Evolutionary conservation across 2,113 vertebrate genomes (phyloP).

Genomic region (Rallus limicola): DNA sequence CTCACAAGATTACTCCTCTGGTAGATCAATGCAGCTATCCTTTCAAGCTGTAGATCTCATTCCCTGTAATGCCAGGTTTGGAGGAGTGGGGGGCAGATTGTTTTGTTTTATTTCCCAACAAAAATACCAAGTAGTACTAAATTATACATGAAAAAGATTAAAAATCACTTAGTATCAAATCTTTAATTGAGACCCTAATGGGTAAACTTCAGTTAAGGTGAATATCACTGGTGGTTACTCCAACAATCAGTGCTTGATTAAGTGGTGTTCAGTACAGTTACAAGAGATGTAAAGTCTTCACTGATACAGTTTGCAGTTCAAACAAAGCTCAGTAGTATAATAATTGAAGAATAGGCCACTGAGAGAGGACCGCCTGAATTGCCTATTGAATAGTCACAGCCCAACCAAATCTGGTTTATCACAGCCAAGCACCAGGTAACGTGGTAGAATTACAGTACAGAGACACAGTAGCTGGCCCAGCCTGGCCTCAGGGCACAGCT

Average conservation of each 20-base stretch:
- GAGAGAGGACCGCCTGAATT: background rate
- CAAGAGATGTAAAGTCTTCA: background rate
- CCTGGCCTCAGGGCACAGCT: background rate
- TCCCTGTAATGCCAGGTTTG: background rate
- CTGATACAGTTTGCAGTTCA: background rate
- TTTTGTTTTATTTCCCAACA: background rate
- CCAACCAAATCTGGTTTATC: background rate
- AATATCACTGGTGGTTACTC: background rate
- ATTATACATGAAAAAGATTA: background rate
- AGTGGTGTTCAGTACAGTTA: background rate
- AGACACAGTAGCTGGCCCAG: background rate
- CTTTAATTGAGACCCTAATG: background rate
- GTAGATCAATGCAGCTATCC: background rate
- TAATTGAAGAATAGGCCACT: background rate
- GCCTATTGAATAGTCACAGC: background rate
- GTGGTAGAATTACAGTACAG: background rate
- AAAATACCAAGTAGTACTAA: background rate
- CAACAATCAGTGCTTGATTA: background rate
- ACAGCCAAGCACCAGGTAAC: background rate
- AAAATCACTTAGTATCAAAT: background rate
- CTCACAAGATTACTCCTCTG: background rate
- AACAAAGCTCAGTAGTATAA: background rate
- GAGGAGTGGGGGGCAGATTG: no score
- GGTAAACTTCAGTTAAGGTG: background rate
- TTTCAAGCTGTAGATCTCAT: background rate